Base-by-base conservation (phyloP, 2,797 vertebrate species). In the Anisognathus igniventris region DNA sequence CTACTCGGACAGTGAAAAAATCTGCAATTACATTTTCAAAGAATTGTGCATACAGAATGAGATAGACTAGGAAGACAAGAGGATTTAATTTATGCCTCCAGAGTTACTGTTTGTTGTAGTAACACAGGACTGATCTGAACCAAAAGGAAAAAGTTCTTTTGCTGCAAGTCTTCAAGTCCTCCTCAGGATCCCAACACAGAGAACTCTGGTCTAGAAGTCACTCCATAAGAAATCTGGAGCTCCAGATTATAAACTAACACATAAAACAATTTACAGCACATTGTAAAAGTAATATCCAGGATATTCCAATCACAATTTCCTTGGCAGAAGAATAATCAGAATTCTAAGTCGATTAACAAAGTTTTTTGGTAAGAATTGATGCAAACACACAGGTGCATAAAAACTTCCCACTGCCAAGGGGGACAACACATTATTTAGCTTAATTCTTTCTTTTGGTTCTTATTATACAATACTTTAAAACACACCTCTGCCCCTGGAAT, bases 191-290 rank as follows among this genome's bases (percentile, higher is more conserved):
- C 33, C 31, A 65, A 44, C 24, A 84, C 4, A 50, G 53, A 78
- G 9, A 16, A 76, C 27, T 33, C 18, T 14, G 35, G 4, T 45
- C 37, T 31, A 23, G 61, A 65, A 80, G 17, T 23, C 33, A 78
- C 24, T 56, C 37, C 12, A 19, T 13, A 12, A 72, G 54, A 58
- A 73, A 73, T 20, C 35, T 39, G 19, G 14, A 86, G 17, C 37
- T 82, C 40, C 2, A 2, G 9, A 14, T 23, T 11, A 39, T 5
- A 60, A 67, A 20, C 7, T 22, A 64, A 2, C 44, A 58, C 0
- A 0, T 31, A 33, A 37, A 78, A 40, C 40, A 82, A 48, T 24
- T 50, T 14, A 35, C 3, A 68, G 60, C 40, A 72, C 45, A 79
- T 6, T 50, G 27, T 58, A 60, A 28, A 66, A 88, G 42, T 35